Base-by-base conservation (phyloP, 2,888 invertebrate genomes). In the Crematogaster levior region DNA sequence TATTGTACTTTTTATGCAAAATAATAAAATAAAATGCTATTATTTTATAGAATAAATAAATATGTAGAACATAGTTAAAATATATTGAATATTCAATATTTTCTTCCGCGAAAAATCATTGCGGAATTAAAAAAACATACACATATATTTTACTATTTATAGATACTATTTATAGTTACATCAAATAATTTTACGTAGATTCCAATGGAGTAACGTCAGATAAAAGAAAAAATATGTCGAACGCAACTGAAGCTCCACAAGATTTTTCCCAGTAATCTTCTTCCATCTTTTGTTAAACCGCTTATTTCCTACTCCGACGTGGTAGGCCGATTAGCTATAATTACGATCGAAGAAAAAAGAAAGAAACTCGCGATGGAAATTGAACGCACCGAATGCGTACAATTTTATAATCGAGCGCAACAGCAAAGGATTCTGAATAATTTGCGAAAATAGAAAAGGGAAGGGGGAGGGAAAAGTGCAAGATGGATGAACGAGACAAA, bases 241-340 rank as follows among this genome's bases (percentile, higher is more conserved):
- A n/a, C 46, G 66, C 40, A 58, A 53, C 60, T 65, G 24, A 53
- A 80, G 84, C 63, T 85, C 85, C 74, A 84, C 82, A 84, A 87
- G 85, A 85, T 89, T 85, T 88, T 89, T 80, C 68, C 70, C 77
- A 37, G 58, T 85, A 88, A 85, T 87, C 82, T 73, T 53, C 48
- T 81, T 61, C 58, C 83, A 48, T 60, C 53, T 56, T 82, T 51
- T 30, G 34, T 82, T 91, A 92, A 92, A 91, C 88, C 81, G 89
- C 88, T 92, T 92, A 90, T 85, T 83, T 82, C 84, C 88, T 85
- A 87, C 86, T 88, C 84, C 85, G 85, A 80, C 85, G 84, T 82
- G 84, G 85, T 86, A 92, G 89, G 90, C 83, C 89, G 90, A 91
- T 91, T 91, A 90, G 86, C 73, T 73, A 86, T 90, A 92, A 92